Evolutionary conservation across 2,797 vertebrate genomes (phyloP).

Genomic region (Heteromormyrus szaboi): DNA sequence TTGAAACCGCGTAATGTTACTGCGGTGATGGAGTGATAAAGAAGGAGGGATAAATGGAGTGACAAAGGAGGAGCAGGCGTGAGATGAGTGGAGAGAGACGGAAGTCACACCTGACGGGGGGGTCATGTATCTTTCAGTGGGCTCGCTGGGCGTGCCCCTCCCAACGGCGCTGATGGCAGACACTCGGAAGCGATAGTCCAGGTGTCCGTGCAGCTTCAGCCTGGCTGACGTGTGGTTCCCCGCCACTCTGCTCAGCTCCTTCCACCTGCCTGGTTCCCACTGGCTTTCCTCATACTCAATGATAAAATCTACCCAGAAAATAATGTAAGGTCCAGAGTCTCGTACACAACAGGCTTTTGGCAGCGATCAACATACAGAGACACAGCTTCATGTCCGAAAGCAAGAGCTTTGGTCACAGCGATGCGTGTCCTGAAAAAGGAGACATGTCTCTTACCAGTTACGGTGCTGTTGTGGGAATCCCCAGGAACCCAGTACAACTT

Average conservation of each 20-base stretch:
- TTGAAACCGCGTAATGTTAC: neutral
- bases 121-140: conserved; percentile 70
- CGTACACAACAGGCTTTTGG: neutral
- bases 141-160: conserved; percentile 70
- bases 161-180: conserved; percentile 76
- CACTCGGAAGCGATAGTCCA: conserved; percentile 84
- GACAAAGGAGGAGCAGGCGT: neutral
- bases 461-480: conserved; percentile 71
- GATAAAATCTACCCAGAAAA: conserved; percentile 67
- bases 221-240: conserved; percentile 65
- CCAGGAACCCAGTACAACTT: conserved; percentile 73
- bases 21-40: neutral
- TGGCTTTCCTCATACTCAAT: conserved; percentile 81
- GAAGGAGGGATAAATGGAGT: neutral
- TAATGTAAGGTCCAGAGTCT: conserved; percentile 13
- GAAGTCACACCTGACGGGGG: conserved; percentile 69
- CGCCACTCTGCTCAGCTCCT: conserved; percentile 57
- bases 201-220: conserved; percentile 66
- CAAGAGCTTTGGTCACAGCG: neutral
- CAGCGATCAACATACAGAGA: neutral
- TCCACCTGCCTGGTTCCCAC: conserved; percentile 76
- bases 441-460: conserved; percentile 64
- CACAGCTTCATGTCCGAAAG: neutral
- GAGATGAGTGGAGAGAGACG: neutral
- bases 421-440: neutral